phyloP scores from a whole-genome alignment of 2,113 vertebrate genomes.

The Barbus barbus region DNA sequence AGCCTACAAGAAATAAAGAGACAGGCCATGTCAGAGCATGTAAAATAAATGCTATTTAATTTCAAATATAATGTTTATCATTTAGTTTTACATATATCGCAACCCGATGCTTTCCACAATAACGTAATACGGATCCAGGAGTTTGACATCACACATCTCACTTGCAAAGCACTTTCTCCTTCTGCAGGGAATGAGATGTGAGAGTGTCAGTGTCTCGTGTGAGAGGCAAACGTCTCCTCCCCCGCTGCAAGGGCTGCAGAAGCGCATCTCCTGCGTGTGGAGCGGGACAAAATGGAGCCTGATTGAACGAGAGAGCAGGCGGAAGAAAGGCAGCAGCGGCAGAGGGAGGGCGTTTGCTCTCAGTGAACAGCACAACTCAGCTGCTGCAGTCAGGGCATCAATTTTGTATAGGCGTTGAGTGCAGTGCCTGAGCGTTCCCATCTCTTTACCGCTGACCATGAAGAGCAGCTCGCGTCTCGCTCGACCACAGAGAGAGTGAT shows the following conservation, averaged over 20 bases:
- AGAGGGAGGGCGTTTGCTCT: slow-evolving; percentile 50
- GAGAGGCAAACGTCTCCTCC: slow-evolving; percentile 34
- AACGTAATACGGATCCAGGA: background rate
- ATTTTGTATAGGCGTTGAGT: slow-evolving; percentile 73
- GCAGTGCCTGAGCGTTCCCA: slow-evolving; percentile 66
- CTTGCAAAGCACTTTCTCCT: background rate
- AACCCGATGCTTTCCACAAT: background rate
- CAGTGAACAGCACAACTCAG: slow-evolving; percentile 37
- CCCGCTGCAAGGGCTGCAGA: background rate
- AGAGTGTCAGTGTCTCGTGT: background rate
- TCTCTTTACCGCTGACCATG: no score
- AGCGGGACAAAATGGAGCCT: slow-evolving; percentile 43
- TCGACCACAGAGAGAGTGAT: slow-evolving; percentile 67
- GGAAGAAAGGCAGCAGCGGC: slow-evolving; percentile 53
- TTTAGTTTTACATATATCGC: background rate
- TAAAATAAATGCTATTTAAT: background rate
- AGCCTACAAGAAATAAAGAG: background rate
- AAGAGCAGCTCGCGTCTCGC: no score
- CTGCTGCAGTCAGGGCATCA: slow-evolving; percentile 74
- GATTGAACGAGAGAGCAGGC: slow-evolving; percentile 55
- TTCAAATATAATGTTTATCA: no score
- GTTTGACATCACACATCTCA: background rate
- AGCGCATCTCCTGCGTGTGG: slow-evolving; percentile 37
- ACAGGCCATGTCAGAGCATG: background rate
- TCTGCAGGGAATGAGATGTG: slow-evolving; percentile 2